Base-by-base conservation (phyloP, 2,113 vertebrate species). In the Corvus cornix region DNA sequence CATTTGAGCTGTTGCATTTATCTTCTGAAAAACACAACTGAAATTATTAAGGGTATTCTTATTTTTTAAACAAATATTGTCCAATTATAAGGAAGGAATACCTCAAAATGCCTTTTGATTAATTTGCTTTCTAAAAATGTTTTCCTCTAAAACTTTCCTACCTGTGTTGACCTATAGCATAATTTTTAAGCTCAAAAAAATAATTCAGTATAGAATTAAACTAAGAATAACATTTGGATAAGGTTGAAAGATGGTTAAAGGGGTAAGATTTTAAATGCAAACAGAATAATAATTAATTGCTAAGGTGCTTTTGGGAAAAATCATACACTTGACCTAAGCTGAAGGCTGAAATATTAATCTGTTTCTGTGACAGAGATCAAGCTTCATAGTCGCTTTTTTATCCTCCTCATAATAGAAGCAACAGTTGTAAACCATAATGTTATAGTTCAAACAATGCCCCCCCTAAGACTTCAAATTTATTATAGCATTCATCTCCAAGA, bases 371-470 rank as follows among this genome's bases (percentile, higher is more conserved):
- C 98, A 98, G 97, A 98, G 98, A 98, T 98, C 98, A 98, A 98
- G 97, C 98, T 97, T 98, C 98, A 96, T 73, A 97, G 97, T 98
- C 52, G 63, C 97, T 97, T 98, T 98, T 98, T 98, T 97, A 98
- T 98, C 96, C 97, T 98, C 90, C 97, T 97, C 97, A 98, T 98
- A 98, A 98, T 96, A 98, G 97, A 98, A 98, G 97, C 98, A 98
- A 98, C 98, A 98, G 98, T 98, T 98, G 98, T 98, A 98, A 98
- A 98, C 98, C 98, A 98, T 98, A 98, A 98, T 98, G 97, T 98
- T 98, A 98, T 97, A 98, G 98, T 98, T 98, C 98, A 98, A 98
- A 98, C 98, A 98, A 98, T 98, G 97, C 98, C 97, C 98, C 98
- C 97, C 98, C 97, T 93, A 98, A 98, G 98, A 98, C 98, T 98